A percentile compares a stretch with the other conserved stretches of the same genome.
phyloP scores from a whole-genome alignment of 2,888 invertebrate genomes.

The Trissonchulus sp. region DNA sequence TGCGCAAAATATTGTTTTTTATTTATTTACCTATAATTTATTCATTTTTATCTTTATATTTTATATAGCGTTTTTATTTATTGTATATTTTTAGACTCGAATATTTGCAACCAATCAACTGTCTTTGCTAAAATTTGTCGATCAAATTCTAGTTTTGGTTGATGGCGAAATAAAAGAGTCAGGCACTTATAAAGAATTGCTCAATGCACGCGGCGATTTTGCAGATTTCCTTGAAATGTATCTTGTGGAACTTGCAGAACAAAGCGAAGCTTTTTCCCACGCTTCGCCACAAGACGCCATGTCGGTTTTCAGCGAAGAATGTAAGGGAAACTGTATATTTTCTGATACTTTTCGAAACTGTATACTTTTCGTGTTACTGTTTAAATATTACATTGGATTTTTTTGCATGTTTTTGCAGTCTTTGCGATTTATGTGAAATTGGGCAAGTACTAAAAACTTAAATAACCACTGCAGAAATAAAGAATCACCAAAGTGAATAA shows the following conservation, averaged over 20 bases:
- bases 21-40: constrained; percentile 6
- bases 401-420: no score
- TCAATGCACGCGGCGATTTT: constrained; percentile 64
- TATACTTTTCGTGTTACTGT: no score
- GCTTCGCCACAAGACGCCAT: no score
- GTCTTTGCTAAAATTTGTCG: constrained; percentile 79
- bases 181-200: constrained; percentile 77
- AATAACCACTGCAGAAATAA: no score
- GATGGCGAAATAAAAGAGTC: constrained; percentile 76
- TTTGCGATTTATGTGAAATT: no score
- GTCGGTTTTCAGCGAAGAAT: no score
- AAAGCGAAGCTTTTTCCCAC: no score
- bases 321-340: no score
- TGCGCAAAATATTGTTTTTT: constrained; percentile 17
- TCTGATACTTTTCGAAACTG: no score
- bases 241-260: not conserved
- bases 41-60: constrained; percentile 14
- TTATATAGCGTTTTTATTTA: constrained; percentile 12
- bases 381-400: no score
- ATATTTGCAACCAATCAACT: constrained; percentile 88
- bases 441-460: no score
- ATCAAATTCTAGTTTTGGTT: constrained; percentile 77
- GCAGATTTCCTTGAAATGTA: constrained; percentile 57
- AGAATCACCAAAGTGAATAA: no score
- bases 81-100: constrained; percentile 67